Percentiles rank a stretch among this genome's conserved stretches.
Evolutionary conservation across 2,113 vertebrate species (phyloP).

Genomic region (Lepisosteus oculatus): DNA sequence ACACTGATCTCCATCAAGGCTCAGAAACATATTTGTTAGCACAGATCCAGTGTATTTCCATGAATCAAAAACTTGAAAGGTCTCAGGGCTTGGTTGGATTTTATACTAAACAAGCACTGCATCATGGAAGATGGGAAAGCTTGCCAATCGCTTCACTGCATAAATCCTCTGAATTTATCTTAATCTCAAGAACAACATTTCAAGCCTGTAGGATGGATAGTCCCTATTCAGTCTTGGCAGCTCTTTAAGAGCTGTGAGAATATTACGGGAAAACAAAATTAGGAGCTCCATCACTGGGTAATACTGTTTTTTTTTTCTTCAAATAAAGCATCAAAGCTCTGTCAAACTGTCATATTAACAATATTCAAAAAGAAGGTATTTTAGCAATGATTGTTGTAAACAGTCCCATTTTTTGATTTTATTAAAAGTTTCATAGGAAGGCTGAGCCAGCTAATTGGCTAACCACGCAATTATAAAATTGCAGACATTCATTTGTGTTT

Average conservation of each 20-base stretch:
- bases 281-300: not conserved
- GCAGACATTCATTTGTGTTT: no score
- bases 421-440: no score
- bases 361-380: not conserved
- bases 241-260: not conserved
- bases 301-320: not conserved
- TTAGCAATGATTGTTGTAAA: no score
- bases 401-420: no score
- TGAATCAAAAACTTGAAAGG: conserved; percentile 5
- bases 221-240: conserved; percentile 1
- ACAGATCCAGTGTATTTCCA: not conserved
- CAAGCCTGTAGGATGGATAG: not conserved
- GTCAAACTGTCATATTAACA: conserved; percentile 5
- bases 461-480: no score
- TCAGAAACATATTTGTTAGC: conserved; percentile 8
- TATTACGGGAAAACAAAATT: not conserved
- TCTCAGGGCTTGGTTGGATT: conserved; percentile 8
- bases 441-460: no score
- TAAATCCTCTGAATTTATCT: conserved; percentile 17
- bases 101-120: conserved; percentile 6
- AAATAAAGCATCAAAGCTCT: conserved; percentile 5
- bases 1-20: not conserved
- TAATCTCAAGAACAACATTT: conserved; percentile 18
- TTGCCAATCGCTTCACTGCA: not conserved
- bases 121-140: not conserved